Conservation (phyloP, 2,888 invertebrate species). For the Tipula unca region DNA sequence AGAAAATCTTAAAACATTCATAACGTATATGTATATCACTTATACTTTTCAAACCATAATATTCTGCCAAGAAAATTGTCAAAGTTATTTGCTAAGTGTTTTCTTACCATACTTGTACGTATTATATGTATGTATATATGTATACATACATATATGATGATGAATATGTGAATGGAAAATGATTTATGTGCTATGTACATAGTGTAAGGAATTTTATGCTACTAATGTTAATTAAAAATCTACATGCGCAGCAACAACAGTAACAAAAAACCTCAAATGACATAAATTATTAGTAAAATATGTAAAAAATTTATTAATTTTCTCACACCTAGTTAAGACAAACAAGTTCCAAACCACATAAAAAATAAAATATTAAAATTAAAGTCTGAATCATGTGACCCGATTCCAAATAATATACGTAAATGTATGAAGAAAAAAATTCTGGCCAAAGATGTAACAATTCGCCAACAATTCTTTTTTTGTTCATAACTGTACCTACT, state of each 20-base stretch:
- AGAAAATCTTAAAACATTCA: neutral
- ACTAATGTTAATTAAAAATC: constrained; percentile 3
- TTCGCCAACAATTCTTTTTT: neutral
- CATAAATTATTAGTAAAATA: neutral
- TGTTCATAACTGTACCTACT: neutral
- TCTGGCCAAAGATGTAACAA: neutral
- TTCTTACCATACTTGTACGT: neutral
- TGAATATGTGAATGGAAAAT: neutral
- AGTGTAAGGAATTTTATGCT: neutral
- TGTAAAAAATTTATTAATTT: neutral
- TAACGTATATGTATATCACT: neutral
- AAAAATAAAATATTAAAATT: neutral
- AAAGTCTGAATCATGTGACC: neutral
- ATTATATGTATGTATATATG: neutral
- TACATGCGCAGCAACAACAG: neutral
- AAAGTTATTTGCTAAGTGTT: constrained; percentile 14
- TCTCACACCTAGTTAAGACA: neutral
- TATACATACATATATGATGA: neutral
- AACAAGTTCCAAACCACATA: neutral
- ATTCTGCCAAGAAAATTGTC: neutral
- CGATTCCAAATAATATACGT: neutral
- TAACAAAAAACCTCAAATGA: neutral
- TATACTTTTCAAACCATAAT: neutral
- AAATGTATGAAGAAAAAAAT: neutral
- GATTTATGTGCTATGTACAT: neutral